These are phyloP conservation scores for Micromesistius poutassou DNA, from an alignment of 2,797 vertebrate species.

Conservation along the genomic window DNA sequence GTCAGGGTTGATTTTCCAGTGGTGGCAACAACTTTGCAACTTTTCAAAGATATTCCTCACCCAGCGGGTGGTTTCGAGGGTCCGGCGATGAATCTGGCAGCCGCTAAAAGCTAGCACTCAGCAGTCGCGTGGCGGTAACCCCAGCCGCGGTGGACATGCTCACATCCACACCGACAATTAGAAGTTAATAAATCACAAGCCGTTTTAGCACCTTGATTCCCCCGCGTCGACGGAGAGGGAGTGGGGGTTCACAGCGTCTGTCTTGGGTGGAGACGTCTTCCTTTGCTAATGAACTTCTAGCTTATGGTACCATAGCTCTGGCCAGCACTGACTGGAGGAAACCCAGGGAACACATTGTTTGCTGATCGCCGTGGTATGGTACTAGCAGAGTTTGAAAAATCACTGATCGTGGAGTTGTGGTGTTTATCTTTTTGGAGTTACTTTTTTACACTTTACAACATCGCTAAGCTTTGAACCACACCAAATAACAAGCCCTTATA, in stretches of 20 bases:
- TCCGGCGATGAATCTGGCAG: conserved; percentile 63
- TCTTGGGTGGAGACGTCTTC: neutral
- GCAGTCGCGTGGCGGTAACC: conserved; percentile 53
- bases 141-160: conserved; percentile 62
- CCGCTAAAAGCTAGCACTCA: conserved; percentile 80
- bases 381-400: neutral
- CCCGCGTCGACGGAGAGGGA: neutral
- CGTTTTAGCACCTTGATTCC: conserved; percentile 71
- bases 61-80: conserved; percentile 48
- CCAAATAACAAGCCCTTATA: neutral
- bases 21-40: conserved; percentile 77
- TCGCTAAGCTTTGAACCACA: neutral
- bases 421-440: neutral
- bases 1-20: conserved; percentile 68
- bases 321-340: neutral
- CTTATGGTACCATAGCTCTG: neutral
- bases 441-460: neutral
- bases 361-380: neutral
- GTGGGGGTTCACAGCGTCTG: neutral
- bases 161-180: conserved; percentile 80
- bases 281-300: neutral
- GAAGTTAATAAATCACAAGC: conserved; percentile 76
- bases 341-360: neutral
- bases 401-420: neutral
- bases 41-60: conserved; percentile 72